These are phyloP conservation scores for Orchestia grillus DNA, from an alignment of 1,140 invertebrate genomes.

Conservation along the genomic window DNA sequence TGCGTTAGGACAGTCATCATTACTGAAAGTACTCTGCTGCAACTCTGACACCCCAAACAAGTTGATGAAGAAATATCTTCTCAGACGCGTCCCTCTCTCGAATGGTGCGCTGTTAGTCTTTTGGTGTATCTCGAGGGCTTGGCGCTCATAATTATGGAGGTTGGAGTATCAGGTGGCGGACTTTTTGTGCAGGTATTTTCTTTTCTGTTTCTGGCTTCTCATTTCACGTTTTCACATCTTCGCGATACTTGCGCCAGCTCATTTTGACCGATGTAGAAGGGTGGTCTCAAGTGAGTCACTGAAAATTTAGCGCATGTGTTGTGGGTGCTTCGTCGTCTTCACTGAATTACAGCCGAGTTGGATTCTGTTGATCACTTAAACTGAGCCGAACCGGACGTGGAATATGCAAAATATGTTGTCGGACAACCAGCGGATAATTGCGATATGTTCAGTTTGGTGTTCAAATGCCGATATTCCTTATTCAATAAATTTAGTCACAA, in stretches of 20 bases:
- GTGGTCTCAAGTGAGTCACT: not conserved
- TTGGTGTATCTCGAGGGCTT: no score
- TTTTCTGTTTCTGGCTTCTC: not conserved
- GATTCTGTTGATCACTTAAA: not conserved
- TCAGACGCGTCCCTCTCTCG: not conserved
- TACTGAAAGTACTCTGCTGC: not conserved
- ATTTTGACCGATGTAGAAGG: no score
- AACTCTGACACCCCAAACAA: not conserved
- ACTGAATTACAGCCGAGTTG: not conserved
- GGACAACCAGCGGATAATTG: no score
- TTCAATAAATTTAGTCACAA: no score
- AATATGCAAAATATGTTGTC: no score
- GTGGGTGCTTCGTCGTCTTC: not conserved
- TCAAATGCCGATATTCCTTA: no score
- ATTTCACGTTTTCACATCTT: not conserved
- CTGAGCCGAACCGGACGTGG: not conserved
- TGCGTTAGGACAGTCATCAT: not conserved
- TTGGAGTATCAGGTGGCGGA: not conserved
- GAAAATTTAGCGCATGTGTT: not conserved
- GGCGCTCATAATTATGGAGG: no score
- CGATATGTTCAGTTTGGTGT: no score
- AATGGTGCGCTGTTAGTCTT: no score
- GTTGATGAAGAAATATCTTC: not conserved
- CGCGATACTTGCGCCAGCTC: no score
- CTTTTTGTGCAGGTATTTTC: not conserved